Evolutionary conservation across 1,140 invertebrate species (phyloP).

Genomic region (Drosophila mauritiana): DNA sequence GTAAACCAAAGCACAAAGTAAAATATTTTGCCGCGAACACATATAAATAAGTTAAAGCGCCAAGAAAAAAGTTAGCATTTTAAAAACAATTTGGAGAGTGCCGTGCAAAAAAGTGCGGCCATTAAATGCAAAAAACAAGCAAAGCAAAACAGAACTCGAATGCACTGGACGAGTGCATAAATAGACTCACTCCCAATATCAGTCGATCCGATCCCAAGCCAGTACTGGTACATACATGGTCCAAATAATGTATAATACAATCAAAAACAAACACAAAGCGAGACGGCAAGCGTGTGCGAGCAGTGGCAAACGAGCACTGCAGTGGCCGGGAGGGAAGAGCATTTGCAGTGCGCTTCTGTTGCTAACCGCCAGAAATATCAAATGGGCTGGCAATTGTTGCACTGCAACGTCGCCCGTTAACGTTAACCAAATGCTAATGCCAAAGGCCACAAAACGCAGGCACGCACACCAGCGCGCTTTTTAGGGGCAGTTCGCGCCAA

Average conservation of each 20-base stretch:
- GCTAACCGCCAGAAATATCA: slow-evolving; percentile 69
- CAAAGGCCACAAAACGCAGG: slow-evolving; percentile 45
- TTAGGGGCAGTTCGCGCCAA: slow-evolving; percentile 61
- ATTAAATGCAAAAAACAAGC: slow-evolving; percentile 55
- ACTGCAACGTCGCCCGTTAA: slow-evolving; percentile 60
- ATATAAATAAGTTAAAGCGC: slow-evolving; percentile 63
- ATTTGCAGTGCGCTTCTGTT: slow-evolving; percentile 46
- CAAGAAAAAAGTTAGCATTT: slow-evolving; percentile 62
- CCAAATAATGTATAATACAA: slow-evolving; percentile 74
- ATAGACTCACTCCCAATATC: slow-evolving; percentile 40
- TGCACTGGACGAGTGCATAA: slow-evolving; percentile 71
- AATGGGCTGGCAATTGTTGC: slow-evolving; percentile 57
- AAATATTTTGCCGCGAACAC: slow-evolving; percentile 55
- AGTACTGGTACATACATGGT: slow-evolving; percentile 21
- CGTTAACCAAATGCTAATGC: slow-evolving; percentile 82
- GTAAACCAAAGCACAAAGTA: slow-evolving; percentile 66
- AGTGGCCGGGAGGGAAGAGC: background rate
- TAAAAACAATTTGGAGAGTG: slow-evolving; percentile 73
- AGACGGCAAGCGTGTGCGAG: slow-evolving; percentile 42
- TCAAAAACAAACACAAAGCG: slow-evolving; percentile 65
- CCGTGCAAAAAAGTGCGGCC: slow-evolving; percentile 39
- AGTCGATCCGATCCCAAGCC: slow-evolving; percentile 8
- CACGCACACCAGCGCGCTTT: slow-evolving; percentile 1
- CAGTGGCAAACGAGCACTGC: slow-evolving; percentile 4
- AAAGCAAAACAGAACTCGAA: slow-evolving; percentile 75